A percentile compares a stretch with the other conserved stretches of the same genome.
phyloP scores from a whole-genome alignment of 1,140 invertebrate species.

The Maconellicoccus hirsutus region DNA sequence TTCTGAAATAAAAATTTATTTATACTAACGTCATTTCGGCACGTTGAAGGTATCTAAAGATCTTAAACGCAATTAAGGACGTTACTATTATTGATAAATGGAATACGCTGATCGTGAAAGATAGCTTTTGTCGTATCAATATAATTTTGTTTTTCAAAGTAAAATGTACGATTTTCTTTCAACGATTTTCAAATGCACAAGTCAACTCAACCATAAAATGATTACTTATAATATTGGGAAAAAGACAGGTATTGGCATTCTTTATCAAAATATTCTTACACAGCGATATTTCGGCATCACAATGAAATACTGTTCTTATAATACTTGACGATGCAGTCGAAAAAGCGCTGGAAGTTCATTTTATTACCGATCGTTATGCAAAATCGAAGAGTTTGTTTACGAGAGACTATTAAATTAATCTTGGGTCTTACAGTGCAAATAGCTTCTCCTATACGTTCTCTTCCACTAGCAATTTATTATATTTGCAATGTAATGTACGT shows the following conservation, averaged over 20 bases:
- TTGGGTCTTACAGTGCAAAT: background rate
- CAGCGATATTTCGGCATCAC: background rate
- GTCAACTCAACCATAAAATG: no score
- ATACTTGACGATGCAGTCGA: background rate
- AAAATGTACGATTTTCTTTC: background rate
- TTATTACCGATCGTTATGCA: background rate
- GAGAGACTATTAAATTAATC: conserved; percentile 4
- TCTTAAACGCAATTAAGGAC: no score
- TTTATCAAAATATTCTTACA: background rate
- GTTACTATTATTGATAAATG: no score
- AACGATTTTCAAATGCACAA: no score
- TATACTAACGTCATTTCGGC: background rate
- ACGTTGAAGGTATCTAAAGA: background rate
- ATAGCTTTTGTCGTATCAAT: no score
- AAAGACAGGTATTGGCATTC: no score
- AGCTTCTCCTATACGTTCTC: background rate
- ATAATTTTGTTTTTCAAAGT: no score
- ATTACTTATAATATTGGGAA: no score
- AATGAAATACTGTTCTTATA: background rate
- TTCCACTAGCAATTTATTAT: background rate
- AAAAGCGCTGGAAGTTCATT: background rate
- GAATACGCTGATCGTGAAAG: no score
- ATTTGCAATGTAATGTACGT: background rate
- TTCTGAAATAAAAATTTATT: background rate
- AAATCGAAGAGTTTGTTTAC: conserved; percentile 5